Base-by-base conservation (phyloP, 2,797 vertebrate genomes). In the Mus caroli region DNA sequence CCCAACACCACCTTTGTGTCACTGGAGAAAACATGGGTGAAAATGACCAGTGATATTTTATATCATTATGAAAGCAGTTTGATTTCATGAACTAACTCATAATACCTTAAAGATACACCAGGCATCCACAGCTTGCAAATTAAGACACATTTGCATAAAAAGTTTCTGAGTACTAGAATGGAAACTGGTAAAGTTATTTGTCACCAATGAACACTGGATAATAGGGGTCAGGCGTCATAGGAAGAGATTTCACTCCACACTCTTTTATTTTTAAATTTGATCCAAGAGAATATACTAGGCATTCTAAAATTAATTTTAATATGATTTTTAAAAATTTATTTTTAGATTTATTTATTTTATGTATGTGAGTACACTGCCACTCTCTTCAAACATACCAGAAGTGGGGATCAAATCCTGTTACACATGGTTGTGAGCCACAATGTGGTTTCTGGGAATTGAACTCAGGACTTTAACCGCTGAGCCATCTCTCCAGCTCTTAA, bases 291-390 rank as follows among this genome's bases (percentile, higher is more conserved):
- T 79, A 24, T 13, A 88, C 94, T 88, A 90, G 56, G 88, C 50
- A 95, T 91, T 91, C 56, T 28, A 94, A 96, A 67, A 94, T 95
- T 88, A 82, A 94, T 76, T 95, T 95, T 22, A 43, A 92, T 94
- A 90, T 75, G 19, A 71, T 92, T 93, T 95, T 88, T 50, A 91
- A 90, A 60, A 88, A 50, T 12, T 50, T 50, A 50, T 50, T 50
- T 50, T 50, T 50, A 50, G 46, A 50, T 50, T 50, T 50, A 50
- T 50, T 50, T 46, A 46, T 46, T 50, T 50, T 50, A 50, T 12
- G 10, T 50, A 50, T 50, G 50, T 50, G 50, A 50, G 1, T 50
- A 50, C 50, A 50, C 1, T 50, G 50, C 10, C 10, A 11, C 50
- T 50, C 9, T 50, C 50, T 50, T 50, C 50, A 50, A 8, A 50